Evolutionary conservation across 2,888 invertebrate genomes (phyloP).

Genomic region (Andrena chrysosceles): DNA sequence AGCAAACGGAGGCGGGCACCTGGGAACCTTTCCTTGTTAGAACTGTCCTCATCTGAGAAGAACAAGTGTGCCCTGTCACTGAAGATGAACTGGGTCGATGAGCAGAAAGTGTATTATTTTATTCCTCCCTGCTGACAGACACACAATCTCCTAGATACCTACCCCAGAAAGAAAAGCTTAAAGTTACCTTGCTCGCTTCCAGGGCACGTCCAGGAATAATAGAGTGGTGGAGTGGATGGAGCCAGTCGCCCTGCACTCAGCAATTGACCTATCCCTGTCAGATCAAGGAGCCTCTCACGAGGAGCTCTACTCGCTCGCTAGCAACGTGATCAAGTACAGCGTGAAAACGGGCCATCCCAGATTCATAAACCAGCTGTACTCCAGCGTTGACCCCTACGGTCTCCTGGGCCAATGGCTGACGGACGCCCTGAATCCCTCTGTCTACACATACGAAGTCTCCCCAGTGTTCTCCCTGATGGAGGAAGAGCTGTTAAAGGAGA

Average conservation of each 20-base stretch:
- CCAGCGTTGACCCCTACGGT: slow-evolving; percentile 94
- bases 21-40: no score
- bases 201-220: slow-evolving; percentile 89
- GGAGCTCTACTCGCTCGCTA: slow-evolving; percentile 88
- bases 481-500: slow-evolving; percentile 91
- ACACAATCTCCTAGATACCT: no score
- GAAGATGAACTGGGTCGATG: no score
- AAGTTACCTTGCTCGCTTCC: slow-evolving; percentile 32
- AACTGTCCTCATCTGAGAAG: no score
- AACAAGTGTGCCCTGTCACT: not conserved
- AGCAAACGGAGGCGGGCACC: no score
- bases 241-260: slow-evolving; percentile 89
- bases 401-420: slow-evolving; percentile 94
- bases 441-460: slow-evolving; percentile 95
- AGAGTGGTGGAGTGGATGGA: slow-evolving; percentile 93
- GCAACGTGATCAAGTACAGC: slow-evolving; percentile 92
- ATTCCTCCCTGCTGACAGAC: no score
- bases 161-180: not conserved
- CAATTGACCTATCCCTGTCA: slow-evolving; percentile 89
- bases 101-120: no score
- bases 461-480: slow-evolving; percentile 96
- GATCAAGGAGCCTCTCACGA: slow-evolving; percentile 88
- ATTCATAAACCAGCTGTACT: slow-evolving; percentile 95
- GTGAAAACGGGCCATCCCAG: slow-evolving; percentile 96
- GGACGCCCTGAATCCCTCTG: slow-evolving; percentile 94